Evolutionary conservation across 2,888 invertebrate species (phyloP).

Genomic region (Zonitis immaculata): DNA sequence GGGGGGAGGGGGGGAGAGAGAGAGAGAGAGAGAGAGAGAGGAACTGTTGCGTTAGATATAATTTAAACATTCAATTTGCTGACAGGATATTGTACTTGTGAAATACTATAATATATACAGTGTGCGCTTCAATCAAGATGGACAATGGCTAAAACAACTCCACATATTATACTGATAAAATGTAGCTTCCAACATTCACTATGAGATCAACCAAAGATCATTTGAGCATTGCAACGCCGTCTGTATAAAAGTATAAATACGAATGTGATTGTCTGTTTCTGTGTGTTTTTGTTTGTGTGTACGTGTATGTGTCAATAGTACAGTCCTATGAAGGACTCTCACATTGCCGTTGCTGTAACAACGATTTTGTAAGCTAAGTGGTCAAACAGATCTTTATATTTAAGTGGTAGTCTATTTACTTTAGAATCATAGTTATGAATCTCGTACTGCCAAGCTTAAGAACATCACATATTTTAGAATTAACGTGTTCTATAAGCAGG

Average conservation of each 20-base stretch:
- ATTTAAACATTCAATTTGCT: neutral
- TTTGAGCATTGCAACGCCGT: too few species aligned
- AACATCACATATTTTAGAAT: constrained; percentile 33
- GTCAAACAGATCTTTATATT: constrained; percentile 34
- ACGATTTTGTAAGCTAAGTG: constrained; percentile 28
- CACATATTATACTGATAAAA: too few species aligned
- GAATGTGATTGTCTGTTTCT: too few species aligned
- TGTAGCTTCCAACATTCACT: too few species aligned
- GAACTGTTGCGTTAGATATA: neutral
- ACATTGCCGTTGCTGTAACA: constrained; percentile 27
- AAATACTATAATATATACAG: too few species aligned
- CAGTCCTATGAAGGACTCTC: constrained; percentile 19
- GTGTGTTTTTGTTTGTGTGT: too few species aligned
- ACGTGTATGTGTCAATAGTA: neutral
- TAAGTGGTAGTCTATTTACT: constrained; percentile 37
- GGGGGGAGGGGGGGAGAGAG: too few species aligned
- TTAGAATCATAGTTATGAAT: constrained; percentile 37
- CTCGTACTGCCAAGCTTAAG: constrained; percentile 33
- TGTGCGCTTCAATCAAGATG: too few species aligned
- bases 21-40: neutral
- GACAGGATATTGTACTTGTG: neutral
- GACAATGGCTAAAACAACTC: too few species aligned
- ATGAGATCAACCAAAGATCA: too few species aligned
- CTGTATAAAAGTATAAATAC: too few species aligned
- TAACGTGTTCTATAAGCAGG: constrained; percentile 33